Evolutionary conservation across 2,113 vertebrate species (phyloP).

Genomic region (Ovis aries): ARS-UI_Ramb_v3.0 NC_056060.1:48363501-48364000

Average conservation of each 20-base stretch:
- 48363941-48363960: neutral
- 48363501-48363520: too few relatives aligned
- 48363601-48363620: too few relatives aligned
- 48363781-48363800: neutral
- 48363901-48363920: neutral
- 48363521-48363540: too few relatives aligned
- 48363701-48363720: too few relatives aligned
- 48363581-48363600: too few relatives aligned
- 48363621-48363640: too few relatives aligned
- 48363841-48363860: neutral
- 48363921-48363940: neutral
- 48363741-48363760: neutral
- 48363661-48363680: too few relatives aligned
- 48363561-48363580: too few relatives aligned
- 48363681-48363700: too few relatives aligned
- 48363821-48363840: neutral
- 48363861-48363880: neutral
- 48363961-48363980: neutral
- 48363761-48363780: neutral
- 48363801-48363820: neutral
- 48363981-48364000: rapidly evolving
- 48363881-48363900: neutral
- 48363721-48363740: neutral
- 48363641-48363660: too few relatives aligned
- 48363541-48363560: too few relatives aligned